Evolutionary conservation across 1,140 invertebrate genomes (phyloP), one percentile per base, ranked within the genome.

Genomic region (Plodia interpunctella): DNA sequence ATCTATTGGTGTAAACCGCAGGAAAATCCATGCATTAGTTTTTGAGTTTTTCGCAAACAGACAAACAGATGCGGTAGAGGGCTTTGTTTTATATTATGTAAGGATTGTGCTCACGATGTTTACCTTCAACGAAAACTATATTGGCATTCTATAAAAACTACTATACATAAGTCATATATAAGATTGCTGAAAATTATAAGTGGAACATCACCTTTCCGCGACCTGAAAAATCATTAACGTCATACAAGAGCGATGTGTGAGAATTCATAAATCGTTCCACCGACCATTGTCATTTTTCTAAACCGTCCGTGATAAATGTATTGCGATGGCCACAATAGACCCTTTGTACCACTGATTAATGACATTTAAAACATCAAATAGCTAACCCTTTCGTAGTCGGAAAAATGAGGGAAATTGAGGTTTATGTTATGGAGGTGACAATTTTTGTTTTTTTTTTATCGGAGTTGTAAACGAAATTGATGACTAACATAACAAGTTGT

Each of bases 291-390:
- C 25, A 50, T 25, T 54, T 61, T 56, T 61, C 35, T 56, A 38
- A 50, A 61, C 55, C 54, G 60, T 49, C 55, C 56, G 55, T 61
- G 60, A 61, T 55, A 61, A 61, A 61, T 61, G 60, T 61, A 61
- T 61, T 55, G 60, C 54, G 38, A 44, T 35, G 54, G 60, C 10
- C 38, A 61, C 60, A 61, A 61, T 61, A 32, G 21, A 30, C 60
- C 17, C 38, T 61, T 56, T 57, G 54, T 61, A 30, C 11, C 35
- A 35, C 49, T 61, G 60, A 61, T 61, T 61, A 61, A 61, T 61
- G 60, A 57, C 44, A 44, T 38, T 61, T 61, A 56, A 52, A 55
- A 38, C 35, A 44, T 6, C 38, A 6, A 44, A 44, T 44, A 44
- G 38, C 38, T 44, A 44, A 44, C 38, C 38, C 15, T 44, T 44